These are phyloP conservation scores for Tanypteryx hageni DNA, from an alignment of 2,888 invertebrate species.

Conservation along the genomic window DNA sequence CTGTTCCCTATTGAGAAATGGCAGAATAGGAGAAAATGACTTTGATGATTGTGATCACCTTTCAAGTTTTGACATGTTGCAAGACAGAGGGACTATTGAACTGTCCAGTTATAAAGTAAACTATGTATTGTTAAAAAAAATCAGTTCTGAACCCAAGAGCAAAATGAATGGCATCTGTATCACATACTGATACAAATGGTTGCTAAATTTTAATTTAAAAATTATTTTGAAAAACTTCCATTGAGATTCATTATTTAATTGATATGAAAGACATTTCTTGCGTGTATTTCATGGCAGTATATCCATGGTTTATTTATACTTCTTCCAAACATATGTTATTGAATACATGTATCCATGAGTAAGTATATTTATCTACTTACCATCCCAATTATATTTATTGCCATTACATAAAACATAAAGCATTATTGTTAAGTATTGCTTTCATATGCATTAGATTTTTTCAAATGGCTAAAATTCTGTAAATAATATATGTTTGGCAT, in stretches of 20 bases:
- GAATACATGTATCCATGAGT: background rate
- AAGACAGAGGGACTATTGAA: background rate
- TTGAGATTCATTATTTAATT: background rate
- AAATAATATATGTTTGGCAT: background rate
- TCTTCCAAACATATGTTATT: background rate
- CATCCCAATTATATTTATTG: background rate
- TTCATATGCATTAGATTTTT: background rate
- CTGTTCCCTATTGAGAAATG: background rate
- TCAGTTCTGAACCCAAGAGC: too few species aligned
- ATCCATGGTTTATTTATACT: background rate
- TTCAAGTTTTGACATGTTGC: background rate
- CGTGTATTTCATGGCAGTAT: background rate
- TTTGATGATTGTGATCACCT: constrained; percentile 21
- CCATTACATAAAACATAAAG: background rate
- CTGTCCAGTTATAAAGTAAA: background rate
- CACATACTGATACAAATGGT: background rate
- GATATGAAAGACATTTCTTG: background rate
- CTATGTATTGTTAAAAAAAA: background rate
- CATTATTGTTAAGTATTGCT: background rate
- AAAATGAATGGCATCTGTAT: background rate
- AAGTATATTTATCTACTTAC: background rate
- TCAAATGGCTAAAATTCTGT: background rate
- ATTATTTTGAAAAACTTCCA: background rate
- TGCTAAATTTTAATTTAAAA: background rate
- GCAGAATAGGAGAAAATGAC: background rate